phyloP scores from a whole-genome alignment of 2,113 vertebrate species.

The Tychaedon coryphoeus region DNA sequence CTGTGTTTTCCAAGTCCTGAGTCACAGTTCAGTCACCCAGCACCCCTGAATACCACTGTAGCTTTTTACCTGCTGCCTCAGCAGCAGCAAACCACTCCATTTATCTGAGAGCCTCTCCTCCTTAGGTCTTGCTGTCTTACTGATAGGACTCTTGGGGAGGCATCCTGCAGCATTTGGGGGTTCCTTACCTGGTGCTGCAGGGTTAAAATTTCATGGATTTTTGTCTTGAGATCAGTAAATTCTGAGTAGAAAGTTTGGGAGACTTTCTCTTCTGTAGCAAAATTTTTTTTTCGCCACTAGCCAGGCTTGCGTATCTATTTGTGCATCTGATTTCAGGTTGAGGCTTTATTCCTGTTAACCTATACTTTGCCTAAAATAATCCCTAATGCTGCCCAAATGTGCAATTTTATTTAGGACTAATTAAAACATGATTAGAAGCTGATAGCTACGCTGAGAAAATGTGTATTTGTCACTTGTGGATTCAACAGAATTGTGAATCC shows the following conservation, averaged over 20 bases:
- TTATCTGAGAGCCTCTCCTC: neutral
- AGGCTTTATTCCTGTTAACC: neutral
- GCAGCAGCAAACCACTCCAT: neutral
- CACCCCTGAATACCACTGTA: neutral
- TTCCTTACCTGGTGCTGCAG: neutral
- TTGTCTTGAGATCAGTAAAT: neutral
- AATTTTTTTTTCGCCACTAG: neutral
- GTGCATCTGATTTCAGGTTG: neutral
- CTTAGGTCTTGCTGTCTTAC: neutral
- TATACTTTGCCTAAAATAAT: constrained; percentile 1
- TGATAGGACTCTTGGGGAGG: neutral
- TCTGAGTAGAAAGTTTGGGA: neutral
- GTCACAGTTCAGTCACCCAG: fast-evolving
- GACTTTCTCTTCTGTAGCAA: neutral
- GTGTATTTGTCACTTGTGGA: neutral
- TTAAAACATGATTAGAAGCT: constrained; percentile 24
- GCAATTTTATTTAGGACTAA: neutral
- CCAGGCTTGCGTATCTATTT: neutral
- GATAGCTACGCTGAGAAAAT: neutral
- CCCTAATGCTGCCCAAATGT: neutral
- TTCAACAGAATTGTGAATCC: neutral
- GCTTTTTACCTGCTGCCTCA: neutral
- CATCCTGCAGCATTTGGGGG: fast-evolving
- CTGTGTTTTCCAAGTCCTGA: neutral
- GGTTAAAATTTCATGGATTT: neutral